Evolutionary conservation across 2,888 invertebrate genomes (phyloP), one percentile per base, ranked within the genome.

Genomic region (Hoplodrina ambigua): DNA sequence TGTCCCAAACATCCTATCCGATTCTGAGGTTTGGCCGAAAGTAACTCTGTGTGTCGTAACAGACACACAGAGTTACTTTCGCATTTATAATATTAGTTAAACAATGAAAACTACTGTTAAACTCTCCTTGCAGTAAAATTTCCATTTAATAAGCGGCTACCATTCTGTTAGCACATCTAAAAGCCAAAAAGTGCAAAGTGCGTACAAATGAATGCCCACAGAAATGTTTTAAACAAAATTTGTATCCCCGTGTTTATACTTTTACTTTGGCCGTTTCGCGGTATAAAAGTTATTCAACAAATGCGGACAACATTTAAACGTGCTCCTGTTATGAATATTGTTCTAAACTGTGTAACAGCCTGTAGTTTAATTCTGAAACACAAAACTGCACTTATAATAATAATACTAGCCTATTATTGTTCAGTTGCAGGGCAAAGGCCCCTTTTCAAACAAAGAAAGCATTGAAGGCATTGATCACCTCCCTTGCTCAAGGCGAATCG

Each of bases 141-240:
- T 41, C 2, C 41, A 46, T 46, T 46, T 46, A 17, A 17, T 6
- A 17, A 46, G 46, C 5, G 17, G 5, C 46, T 6, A 46, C 17
- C 0, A 17, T 46, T 46, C 17, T 46, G 17, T 46, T 46, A 2
- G 17, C 17, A 46, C 17, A 5, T 46, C 46, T 17, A 17, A 46
- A 44, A 46, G 46, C 17, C 46, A 46, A 15, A 17, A 2, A 17
- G 50, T 46, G 46, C n/a, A 30, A 57, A 63, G 56, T 46, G 41
- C 57, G 44, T 67, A 53, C 37, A 61, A 72, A 58, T 37, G 30
- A 83, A 69, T 72, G 30, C 64, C 19, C 64, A 68, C 44, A 33
- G 46, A 54, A 72, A 67, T 64, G 55, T 83, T 69, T 64, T 49
- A 49, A 82, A 72, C 56, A 57, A 71, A 75, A 78, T 78, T 70